Base-by-base conservation (phyloP, 2,888 invertebrate species). In the Yponomeuta plumbellus region DNA sequence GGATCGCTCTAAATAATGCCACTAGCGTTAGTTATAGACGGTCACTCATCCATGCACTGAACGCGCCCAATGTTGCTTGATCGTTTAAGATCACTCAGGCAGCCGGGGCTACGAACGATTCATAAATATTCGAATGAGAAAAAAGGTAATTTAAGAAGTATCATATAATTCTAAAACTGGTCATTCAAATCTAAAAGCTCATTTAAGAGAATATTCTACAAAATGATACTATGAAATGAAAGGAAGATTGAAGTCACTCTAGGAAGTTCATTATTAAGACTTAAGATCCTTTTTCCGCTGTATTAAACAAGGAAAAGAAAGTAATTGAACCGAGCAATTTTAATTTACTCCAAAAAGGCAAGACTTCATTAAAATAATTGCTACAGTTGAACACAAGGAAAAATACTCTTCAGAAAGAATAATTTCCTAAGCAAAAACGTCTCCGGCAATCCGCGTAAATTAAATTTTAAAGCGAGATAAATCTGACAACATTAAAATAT, bases 401-500 rank as follows among this genome's bases (percentile, higher is more conserved):
- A 61, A 61, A 61, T n/a, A 61, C 11, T 17, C 61, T 23, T 52
- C 17, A 52, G 17, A 52, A 61, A 64, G 44, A 34, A 64, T 64
- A 20, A 64, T 64, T 64, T 52, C 44, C 11, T 44, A 13, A 40
- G 63, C 21, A 13, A 17, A 39, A 68, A 23, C 67, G 64, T 64
- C 68, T 69, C 39, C 52, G 59, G 57, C 58, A 65, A 73, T 70
- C 68, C 66, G 65, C 67, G 67, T 61, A 70, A 72, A 72, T 71
- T 71, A 71, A 71, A 72, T 70, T 71, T 69, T 69, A 52, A 71
- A 72, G 70, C 70, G 69, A 70, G 72, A 73, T 72, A 70, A 73
- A 73, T 72, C 70, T 71, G 69, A 66, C 65, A 70, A 70, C 73
- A 72, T 73, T 73, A 73, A 71, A 73, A 73, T 73, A 73, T 73